Evolutionary conservation across 2,113 vertebrate genomes (phyloP).

Genomic region (Solenodon paradoxus): DNA sequence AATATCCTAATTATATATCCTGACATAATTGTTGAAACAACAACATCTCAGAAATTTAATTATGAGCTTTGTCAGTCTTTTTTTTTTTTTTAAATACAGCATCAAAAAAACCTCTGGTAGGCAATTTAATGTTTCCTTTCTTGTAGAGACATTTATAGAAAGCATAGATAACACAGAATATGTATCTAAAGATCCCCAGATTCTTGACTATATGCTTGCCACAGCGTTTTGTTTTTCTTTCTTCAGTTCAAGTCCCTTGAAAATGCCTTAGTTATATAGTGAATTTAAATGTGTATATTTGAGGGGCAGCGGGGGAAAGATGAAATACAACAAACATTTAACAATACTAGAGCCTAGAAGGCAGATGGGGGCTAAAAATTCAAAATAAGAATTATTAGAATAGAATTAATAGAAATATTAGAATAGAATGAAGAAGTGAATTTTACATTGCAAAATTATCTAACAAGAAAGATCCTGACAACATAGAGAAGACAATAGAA

Average conservation of each 20-base stretch:
- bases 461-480: neutral
- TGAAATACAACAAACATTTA: slow-evolving; percentile 2
- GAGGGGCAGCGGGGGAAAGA: neutral
- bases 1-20: neutral
- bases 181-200: neutral
- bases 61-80: neutral
- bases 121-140: neutral
- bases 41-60: neutral
- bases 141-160: neutral
- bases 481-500: neutral
- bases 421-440: neutral
- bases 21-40: neutral
- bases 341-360: neutral
- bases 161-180: neutral
- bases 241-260: neutral
- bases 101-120: neutral
- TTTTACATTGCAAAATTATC: neutral
- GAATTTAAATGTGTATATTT: slow-evolving; percentile 40
- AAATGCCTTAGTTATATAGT: slow-evolving; percentile 5
- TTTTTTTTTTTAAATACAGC: neutral
- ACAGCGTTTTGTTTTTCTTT: neutral
- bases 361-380: slow-evolving; percentile 18
- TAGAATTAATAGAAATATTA: no score
- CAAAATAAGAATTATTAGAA: slow-evolving; percentile 17
- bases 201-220: neutral